Evolutionary conservation across 2,113 vertebrate species (phyloP), one percentile per base, ranked within the genome.

Genomic region (Etheostoma cragini): DNA sequence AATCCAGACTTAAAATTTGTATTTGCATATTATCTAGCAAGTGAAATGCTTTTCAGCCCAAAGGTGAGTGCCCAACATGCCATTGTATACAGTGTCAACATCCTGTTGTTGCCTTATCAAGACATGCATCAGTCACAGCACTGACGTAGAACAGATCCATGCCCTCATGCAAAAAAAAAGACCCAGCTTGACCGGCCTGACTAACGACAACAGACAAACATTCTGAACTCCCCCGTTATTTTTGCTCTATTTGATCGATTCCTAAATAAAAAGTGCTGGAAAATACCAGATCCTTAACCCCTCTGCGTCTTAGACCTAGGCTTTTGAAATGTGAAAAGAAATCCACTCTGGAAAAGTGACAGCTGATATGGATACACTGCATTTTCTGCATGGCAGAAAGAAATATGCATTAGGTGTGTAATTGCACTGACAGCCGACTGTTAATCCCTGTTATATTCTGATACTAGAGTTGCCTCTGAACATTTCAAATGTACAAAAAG

Each of bases 11-110:
- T 64, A 49, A 56, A 16, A 17, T 63, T 49, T 85, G 4, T 49
- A 16, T 67, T 78, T 69, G 13, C 19, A n/a, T 15, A 12, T 54
- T 15, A 67, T 76, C 52, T 53, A 19, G 15, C 26, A 30, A 49
- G 70, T 46, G 8, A 81, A 33, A 56, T 46, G 47, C 68, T 49
- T 66, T 66, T 72, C 22, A 63, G 54, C 33, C 35, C 35, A 66
- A 81, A 91, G 84, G 81, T 84, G 81, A 89, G 49, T 11, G 50
- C 62, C 78, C 79, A 89, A 88, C 89, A 85, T 79, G 81, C 78
- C 71, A 42, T 72, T 92, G 88, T 92, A 30, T 88, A 84, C 70
- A 91, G 63, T 89, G 84, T 81, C 90, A 91, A 90, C 89, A 90
- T 83, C 75, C 61, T 80, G 83, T 56, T 73, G 82, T 73, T 69